phyloP scores from a whole-genome alignment of 2,113 vertebrate species.

The Pterocles orientalis region DNA sequence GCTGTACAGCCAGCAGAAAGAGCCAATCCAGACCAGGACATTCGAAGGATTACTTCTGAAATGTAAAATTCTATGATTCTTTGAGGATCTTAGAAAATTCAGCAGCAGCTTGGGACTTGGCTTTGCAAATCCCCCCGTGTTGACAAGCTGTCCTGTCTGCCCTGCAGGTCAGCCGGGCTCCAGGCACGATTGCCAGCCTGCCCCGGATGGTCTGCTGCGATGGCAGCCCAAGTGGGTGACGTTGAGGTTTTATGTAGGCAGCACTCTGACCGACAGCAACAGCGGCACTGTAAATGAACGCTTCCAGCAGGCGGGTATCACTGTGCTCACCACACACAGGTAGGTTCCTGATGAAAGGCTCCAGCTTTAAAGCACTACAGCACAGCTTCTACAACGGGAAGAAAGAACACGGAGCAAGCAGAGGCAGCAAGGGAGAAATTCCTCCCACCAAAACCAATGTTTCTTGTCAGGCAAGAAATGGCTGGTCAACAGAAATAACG shows the following conservation, averaged over 20 bases:
- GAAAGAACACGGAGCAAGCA: neutral
- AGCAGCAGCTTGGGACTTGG: neutral
- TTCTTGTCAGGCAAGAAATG: neutral
- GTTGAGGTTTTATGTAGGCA: neutral
- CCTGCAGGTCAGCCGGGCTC: neutral
- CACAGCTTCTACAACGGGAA: neutral
- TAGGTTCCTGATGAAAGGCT: neutral
- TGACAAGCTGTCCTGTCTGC: neutral
- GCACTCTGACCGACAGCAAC: neutral
- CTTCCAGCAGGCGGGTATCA: neutral
- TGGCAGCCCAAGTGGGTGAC: neutral
- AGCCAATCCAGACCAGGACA: neutral
- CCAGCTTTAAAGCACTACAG: neutral
- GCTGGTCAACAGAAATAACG: neutral
- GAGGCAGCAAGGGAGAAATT: neutral
- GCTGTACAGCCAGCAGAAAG: neutral
- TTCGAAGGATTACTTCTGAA: neutral
- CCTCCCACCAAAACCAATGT: neutral
- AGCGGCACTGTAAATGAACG: neutral
- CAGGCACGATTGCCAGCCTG: rapidly evolving
- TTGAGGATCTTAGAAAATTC: neutral
- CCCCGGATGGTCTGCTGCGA: neutral
- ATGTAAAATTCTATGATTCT: neutral
- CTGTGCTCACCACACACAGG: neutral
- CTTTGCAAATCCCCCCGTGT: neutral